These are phyloP conservation scores for Probaryconus sp. DNA, from an alignment of 1,140 invertebrate genomes.

Conservation along the genomic window DNA sequence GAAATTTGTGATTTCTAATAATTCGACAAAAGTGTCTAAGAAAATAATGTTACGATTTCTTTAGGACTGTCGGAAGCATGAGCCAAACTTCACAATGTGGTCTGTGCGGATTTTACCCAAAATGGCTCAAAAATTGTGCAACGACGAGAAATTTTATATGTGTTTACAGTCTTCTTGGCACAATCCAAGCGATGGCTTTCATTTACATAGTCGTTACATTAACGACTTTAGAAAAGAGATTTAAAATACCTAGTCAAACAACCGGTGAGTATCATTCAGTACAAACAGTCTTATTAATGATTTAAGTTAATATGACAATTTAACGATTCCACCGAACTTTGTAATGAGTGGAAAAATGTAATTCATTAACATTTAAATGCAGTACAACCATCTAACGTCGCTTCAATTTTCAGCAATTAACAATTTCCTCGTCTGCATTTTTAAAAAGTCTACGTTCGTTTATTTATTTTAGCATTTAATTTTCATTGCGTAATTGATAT, in stretches of 20 bases:
- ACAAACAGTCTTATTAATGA: not conserved
- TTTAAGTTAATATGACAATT: too few species aligned
- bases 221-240: constrained; percentile 85
- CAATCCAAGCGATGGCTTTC: constrained; percentile 85
- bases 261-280: constrained; percentile 79
- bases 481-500: not conserved
- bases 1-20: constrained; percentile 9
- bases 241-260: constrained; percentile 84
- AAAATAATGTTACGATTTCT: constrained; percentile 14
- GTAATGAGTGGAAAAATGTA: too few species aligned
- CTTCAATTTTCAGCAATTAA: too few species aligned
- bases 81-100: constrained; percentile 78
- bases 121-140: constrained; percentile 82
- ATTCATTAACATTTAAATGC: too few species aligned
- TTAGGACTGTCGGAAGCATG: constrained; percentile 66
- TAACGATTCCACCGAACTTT: too few species aligned
- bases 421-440: too few species aligned
- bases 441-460: too few species aligned
- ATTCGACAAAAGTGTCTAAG: too few species aligned
- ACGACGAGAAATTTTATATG: constrained; percentile 81
- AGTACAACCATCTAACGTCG: too few species aligned
- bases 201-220: constrained; percentile 84
- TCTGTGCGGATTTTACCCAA: constrained; percentile 80
- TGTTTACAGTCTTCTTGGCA: constrained; percentile 83
- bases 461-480: constrained; percentile 4